These are phyloP conservation scores for Torymus auratus DNA, from an alignment of 2,888 invertebrate genomes.

Conservation along the genomic window DNA sequence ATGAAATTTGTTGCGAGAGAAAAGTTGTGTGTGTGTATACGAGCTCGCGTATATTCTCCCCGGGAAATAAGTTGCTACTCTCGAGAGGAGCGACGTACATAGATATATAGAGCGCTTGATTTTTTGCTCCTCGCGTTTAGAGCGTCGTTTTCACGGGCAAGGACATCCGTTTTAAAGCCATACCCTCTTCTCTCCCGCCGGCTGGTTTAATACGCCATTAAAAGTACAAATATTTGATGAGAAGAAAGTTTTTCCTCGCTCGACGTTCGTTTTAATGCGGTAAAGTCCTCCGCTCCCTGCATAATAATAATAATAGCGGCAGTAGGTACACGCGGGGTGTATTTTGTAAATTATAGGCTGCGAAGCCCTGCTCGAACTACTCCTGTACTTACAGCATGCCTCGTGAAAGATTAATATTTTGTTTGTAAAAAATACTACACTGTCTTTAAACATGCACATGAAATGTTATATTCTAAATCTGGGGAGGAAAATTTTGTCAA, in stretches of 20 bases:
- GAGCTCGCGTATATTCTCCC: no score
- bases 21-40: not conserved
- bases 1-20: conserved; percentile 14
- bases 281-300: not conserved
- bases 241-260: conserved; percentile 38
- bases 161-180: conserved; percentile 1
- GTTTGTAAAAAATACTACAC: no score
- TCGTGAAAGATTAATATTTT: no score
- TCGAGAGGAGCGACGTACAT: no score
- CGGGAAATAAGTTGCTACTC: conserved; percentile 5
- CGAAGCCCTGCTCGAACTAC: not conserved
- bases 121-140: not conserved
- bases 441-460: no score
- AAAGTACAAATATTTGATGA: conserved; percentile 45
- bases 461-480: no score
- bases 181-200: not conserved
- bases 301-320: conserved; percentile 28
- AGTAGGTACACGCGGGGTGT: not conserved
- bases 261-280: not conserved
- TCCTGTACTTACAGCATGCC: not conserved
- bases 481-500: no score
- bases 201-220: conserved; percentile 36
- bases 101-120: not conserved
- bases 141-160: conserved; percentile 34
- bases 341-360: conserved; percentile 30